Conservation (phyloP, 2,888 invertebrate genomes). For the Tricholauxania praeusta region DNA sequence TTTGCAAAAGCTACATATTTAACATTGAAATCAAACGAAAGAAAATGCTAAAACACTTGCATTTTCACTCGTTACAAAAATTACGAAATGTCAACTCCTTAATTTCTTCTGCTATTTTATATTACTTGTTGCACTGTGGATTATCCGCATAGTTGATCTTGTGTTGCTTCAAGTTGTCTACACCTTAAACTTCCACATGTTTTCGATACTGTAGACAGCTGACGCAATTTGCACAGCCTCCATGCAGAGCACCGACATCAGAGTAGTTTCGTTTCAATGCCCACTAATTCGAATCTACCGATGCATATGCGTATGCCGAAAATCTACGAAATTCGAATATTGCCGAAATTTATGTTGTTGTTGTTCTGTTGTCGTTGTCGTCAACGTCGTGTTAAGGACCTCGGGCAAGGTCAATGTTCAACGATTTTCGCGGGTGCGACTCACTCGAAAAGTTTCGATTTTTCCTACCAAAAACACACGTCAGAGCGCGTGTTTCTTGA, state of each 20-base stretch:
- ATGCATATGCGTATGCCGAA: background rate
- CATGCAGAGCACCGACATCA: background rate
- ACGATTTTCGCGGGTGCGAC: constrained; percentile 44
- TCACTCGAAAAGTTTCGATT: constrained; percentile 21
- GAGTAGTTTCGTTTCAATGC: background rate
- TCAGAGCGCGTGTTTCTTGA: background rate
- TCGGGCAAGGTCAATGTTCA: constrained; percentile 56
- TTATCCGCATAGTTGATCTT: too few relatives aligned
- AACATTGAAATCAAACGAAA: too few relatives aligned
- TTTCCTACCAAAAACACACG: background rate
- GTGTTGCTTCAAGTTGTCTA: background rate
- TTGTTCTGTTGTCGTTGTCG: too few relatives aligned
- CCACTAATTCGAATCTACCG: background rate
- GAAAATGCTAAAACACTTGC: too few relatives aligned
- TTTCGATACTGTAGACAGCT: background rate
- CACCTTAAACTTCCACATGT: constrained; percentile 2
- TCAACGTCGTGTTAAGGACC: constrained; percentile 43
- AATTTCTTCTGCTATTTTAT: too few relatives aligned
- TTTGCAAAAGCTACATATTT: too few relatives aligned
- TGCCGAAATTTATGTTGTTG: background rate
- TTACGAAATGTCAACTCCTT: too few relatives aligned
- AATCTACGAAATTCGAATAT: constrained; percentile 31
- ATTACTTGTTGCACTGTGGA: too few relatives aligned
- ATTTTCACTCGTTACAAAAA: too few relatives aligned
- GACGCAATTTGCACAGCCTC: background rate